These are phyloP conservation scores for Drosophila infuscata DNA, from an alignment of 2,888 invertebrate genomes.

Conservation along the genomic window DNA sequence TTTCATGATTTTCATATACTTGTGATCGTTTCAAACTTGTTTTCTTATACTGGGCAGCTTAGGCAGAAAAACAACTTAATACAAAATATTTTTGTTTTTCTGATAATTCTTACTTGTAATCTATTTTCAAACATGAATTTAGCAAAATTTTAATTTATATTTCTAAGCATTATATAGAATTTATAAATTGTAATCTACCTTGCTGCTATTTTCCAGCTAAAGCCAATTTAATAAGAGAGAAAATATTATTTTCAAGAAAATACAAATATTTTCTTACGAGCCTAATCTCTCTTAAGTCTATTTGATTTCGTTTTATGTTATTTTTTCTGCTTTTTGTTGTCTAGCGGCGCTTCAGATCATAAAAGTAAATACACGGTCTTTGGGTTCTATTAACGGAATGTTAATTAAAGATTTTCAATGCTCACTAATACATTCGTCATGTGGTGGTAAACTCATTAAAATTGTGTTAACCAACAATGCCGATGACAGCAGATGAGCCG, in stretches of 20 bases:
- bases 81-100: not conserved
- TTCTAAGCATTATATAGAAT: not conserved
- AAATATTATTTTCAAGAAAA: not conserved
- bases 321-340: not conserved
- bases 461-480: constrained; percentile 35
- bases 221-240: not conserved
- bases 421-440: constrained; percentile 73
- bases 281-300: constrained; percentile 8
- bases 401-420: constrained; percentile 65
- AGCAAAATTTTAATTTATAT: not conserved
- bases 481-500: constrained; percentile 2
- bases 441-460: constrained; percentile 41
- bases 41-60: not conserved
- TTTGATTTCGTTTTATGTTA: not conserved
- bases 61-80: not conserved
- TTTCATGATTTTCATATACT: not conserved
- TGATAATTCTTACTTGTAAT: not conserved
- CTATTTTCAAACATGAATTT: not conserved
- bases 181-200: not conserved
- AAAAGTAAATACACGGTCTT: constrained; percentile 19
- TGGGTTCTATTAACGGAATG: constrained; percentile 40
- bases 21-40: not conserved
- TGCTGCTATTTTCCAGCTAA: not conserved
- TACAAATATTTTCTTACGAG: not conserved
- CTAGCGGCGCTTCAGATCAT: constrained; percentile 13